These are phyloP conservation scores for Tricholaema leucomelas DNA, from an alignment of 2,113 vertebrate genomes.

Conservation along the genomic window DNA sequence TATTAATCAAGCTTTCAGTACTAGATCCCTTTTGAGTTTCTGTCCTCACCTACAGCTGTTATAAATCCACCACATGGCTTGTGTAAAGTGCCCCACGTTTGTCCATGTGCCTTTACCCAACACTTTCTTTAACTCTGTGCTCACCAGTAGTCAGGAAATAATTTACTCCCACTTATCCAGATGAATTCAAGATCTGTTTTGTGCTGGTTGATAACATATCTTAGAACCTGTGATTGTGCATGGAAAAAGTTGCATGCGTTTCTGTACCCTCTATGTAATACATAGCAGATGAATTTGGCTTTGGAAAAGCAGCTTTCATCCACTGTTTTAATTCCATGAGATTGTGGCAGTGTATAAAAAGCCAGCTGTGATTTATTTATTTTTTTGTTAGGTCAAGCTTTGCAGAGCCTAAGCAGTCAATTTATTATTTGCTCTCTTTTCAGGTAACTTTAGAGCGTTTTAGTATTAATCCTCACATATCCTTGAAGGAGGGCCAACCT, in stretches of 20 bases:
- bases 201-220: neutral
- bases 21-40: neutral
- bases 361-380: neutral
- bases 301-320: neutral
- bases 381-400: neutral
- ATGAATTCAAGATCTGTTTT: neutral
- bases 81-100: neutral
- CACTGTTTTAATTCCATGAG: neutral
- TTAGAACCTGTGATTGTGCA: neutral
- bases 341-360: neutral
- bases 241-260: neutral
- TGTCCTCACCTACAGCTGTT: neutral
- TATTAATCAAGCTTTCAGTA: neutral
- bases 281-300: neutral
- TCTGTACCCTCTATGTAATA: neutral
- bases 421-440: neutral
- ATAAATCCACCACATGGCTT: neutral
- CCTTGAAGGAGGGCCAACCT: neutral
- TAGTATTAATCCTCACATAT: neutral
- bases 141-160: neutral
- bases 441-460: neutral
- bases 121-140: accelerated
- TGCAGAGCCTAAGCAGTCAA: neutral
- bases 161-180: neutral
- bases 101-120: neutral